These are phyloP conservation scores for Delichon dasypus DNA, from an alignment of 2,797 vertebrate species.

Conservation along the genomic window DNA sequence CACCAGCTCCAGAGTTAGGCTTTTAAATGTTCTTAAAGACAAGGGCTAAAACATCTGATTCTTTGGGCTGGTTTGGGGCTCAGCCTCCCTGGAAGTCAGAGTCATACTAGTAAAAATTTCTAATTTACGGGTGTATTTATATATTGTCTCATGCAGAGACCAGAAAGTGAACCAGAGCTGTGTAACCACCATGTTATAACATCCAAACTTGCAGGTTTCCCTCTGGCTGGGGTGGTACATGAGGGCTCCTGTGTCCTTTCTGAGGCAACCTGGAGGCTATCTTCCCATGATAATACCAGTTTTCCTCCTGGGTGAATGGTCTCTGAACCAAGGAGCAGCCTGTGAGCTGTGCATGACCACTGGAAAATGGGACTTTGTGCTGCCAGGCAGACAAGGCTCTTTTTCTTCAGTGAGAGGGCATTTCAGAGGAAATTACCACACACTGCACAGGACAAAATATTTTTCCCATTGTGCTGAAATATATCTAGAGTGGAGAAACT, in stretches of 20 bases:
- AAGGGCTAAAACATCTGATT: neutral
- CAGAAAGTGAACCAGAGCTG: neutral
- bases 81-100: neutral
- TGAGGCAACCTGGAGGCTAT: neutral
- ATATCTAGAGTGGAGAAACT: slow-evolving; percentile 66
- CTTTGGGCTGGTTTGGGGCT: neutral
- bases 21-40: neutral
- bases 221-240: rapidly evolving
- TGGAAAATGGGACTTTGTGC: neutral
- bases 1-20: neutral
- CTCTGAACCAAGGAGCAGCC: neutral
- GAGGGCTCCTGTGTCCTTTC: neutral
- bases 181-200: rapidly evolving
- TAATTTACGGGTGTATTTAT: neutral
- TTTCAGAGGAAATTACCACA: slow-evolving; percentile 50
- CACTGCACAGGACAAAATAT: slow-evolving; percentile 11
- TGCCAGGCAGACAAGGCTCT: neutral
- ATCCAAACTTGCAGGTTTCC: neutral
- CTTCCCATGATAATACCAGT: neutral
- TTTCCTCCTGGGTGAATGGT: neutral
- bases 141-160: neutral
- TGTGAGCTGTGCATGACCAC: neutral
- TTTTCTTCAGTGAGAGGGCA: neutral
- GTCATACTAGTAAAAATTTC: neutral
- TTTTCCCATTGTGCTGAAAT: slow-evolving; percentile 62